Conservation (phyloP, 2,113 vertebrate genomes). For the Pluvianellus socialis region DNA sequence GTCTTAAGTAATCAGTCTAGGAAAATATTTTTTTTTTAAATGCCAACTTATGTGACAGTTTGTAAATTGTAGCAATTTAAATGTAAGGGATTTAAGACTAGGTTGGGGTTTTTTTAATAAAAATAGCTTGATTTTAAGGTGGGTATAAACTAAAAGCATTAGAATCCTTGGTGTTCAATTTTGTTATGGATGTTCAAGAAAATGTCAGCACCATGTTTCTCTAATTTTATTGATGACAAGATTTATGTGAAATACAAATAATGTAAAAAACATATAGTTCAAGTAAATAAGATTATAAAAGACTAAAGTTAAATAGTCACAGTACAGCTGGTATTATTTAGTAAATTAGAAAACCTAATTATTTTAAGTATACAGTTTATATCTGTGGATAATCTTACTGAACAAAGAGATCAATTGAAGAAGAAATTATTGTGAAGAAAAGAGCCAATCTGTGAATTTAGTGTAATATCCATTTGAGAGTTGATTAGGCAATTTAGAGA, state of each 20-base stretch:
- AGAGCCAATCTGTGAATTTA: background rate
- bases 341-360: background rate
- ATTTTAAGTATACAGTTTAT: background rate
- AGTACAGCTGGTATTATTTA: background rate
- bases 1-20: background rate
- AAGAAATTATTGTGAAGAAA: background rate
- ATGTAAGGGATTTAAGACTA: background rate
- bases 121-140: background rate
- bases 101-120: background rate
- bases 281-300: background rate
- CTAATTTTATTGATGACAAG: background rate
- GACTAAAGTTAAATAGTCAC: background rate
- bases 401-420: background rate
- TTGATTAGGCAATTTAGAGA: background rate
- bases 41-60: accelerated
- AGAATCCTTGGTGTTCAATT: accelerated
- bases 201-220: background rate
- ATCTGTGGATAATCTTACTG: background rate
- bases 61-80: background rate
- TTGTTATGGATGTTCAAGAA: background rate
- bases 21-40: background rate
- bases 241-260: background rate
- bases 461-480: background rate
- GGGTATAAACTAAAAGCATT: background rate
- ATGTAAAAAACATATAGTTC: background rate